Conservation (phyloP, 2,113 vertebrate species). For the Cervus canadensis region DNA sequence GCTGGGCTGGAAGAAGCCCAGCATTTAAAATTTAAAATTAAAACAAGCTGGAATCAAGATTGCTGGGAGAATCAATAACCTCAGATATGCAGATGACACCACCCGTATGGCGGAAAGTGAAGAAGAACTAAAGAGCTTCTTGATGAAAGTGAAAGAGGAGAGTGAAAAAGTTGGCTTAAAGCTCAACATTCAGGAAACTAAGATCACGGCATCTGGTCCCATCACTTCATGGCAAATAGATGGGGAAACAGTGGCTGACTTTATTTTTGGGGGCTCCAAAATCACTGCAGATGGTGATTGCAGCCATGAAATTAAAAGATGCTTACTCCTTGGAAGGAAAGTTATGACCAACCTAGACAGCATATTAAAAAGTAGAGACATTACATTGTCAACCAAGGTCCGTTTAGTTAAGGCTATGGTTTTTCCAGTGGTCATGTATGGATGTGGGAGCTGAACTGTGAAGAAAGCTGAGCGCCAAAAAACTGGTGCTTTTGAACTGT, state of each 20-base stretch:
- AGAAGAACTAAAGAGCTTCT: not conserved
- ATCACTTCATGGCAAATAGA: not conserved
- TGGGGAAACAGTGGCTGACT: not conserved
- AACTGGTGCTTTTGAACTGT: not conserved
- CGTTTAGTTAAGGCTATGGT: not conserved
- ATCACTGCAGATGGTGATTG: not conserved
- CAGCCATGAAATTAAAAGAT: not conserved
- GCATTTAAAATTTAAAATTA: too few species aligned
- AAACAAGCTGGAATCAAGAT: not conserved
- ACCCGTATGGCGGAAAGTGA: not conserved
- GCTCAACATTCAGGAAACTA: not conserved
- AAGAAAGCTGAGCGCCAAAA: accelerated
- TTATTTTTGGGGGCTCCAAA: not conserved
- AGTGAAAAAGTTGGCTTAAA: not conserved
- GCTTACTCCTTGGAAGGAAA: not conserved
- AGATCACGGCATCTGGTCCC: not conserved
- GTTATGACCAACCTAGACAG: not conserved
- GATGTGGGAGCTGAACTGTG: not conserved
- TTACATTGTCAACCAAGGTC: not conserved
- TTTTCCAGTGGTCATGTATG: not conserved
- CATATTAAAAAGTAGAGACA: not conserved
- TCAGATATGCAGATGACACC: not conserved
- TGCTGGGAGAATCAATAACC: not conserved
- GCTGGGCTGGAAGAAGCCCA: not conserved
- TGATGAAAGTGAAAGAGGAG: not conserved